Conservation (phyloP, 2,113 vertebrate genomes). For the Varanus salvator region DNA sequence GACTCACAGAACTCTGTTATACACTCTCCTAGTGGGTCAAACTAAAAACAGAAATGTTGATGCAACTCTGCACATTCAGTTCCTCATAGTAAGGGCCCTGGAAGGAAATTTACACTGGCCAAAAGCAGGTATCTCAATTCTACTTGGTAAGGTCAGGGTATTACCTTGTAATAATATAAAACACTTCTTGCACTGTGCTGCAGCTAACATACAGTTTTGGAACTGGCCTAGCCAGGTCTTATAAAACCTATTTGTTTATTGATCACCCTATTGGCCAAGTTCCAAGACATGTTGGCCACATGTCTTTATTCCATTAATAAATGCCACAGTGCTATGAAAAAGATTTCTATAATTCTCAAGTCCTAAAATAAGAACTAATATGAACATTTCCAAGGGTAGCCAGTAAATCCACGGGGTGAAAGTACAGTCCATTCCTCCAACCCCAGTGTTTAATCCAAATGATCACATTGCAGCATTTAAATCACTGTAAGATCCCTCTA, state of each 20-base stretch:
- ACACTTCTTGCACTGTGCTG: background rate
- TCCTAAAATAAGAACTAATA: background rate
- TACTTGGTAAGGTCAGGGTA: background rate
- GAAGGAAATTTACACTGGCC: background rate
- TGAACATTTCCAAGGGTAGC: background rate
- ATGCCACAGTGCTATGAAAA: background rate
- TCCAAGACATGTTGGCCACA: background rate
- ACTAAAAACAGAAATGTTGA: background rate
- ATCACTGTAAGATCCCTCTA: background rate
- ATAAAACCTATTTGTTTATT: background rate
- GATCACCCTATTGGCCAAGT: too few species aligned
- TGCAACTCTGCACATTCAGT: background rate
- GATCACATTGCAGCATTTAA: constrained; percentile 7
- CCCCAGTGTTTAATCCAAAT: background rate
- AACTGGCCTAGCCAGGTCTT: background rate
- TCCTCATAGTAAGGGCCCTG: background rate
- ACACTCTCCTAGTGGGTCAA: background rate
- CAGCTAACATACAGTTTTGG: background rate
- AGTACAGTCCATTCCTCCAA: background rate
- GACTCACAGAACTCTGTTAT: background rate
- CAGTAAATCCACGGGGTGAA: background rate
- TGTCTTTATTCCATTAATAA: background rate
- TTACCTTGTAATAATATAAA: background rate
- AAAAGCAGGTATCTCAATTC: background rate
- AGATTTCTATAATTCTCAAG: background rate